Percentiles rank a stretch among this genome's conserved stretches.
Conservation (phyloP, 1,140 invertebrate species). For the Procambarus clarkii region DNA sequence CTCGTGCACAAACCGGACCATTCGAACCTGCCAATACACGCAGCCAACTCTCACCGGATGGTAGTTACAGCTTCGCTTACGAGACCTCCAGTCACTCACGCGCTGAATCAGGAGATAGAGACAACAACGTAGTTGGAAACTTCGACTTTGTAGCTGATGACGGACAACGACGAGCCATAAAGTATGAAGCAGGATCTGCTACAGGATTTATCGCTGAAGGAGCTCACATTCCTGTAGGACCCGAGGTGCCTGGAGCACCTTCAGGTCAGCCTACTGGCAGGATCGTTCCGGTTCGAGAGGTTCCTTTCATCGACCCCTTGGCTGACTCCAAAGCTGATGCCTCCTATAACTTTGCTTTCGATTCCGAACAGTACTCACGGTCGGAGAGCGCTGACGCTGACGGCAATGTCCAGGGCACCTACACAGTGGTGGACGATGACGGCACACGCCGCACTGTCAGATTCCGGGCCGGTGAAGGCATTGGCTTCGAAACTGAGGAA, state of each 20-base stretch:
- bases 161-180: slow-evolving; percentile 47
- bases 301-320: slow-evolving; percentile 65
- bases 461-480: slow-evolving; percentile 65
- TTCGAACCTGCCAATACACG: neutral
- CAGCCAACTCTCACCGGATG: slow-evolving; percentile 25
- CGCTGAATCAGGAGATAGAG: slow-evolving; percentile 56
- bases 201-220: slow-evolving; percentile 71
- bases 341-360: slow-evolving; percentile 73
- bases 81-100: slow-evolving; percentile 67
- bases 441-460: slow-evolving; percentile 57
- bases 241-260: slow-evolving; percentile 67
- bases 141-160: slow-evolving; percentile 71
- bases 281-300: slow-evolving; percentile 63
- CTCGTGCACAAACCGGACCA: neutral
- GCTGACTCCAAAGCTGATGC: slow-evolving; percentile 65
- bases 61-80: slow-evolving; percentile 67
- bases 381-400: slow-evolving; percentile 72
- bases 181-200: slow-evolving; percentile 67
- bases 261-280: slow-evolving; percentile 67
- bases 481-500: slow-evolving; percentile 70
- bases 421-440: slow-evolving; percentile 74
- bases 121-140: slow-evolving; percentile 65
- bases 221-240: slow-evolving; percentile 69
- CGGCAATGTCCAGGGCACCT: slow-evolving; percentile 74
- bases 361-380: slow-evolving; percentile 72